These are phyloP conservation scores for Lophotriccus pileatus DNA, from an alignment of 2,797 vertebrate genomes.

Conservation along the genomic window DNA sequence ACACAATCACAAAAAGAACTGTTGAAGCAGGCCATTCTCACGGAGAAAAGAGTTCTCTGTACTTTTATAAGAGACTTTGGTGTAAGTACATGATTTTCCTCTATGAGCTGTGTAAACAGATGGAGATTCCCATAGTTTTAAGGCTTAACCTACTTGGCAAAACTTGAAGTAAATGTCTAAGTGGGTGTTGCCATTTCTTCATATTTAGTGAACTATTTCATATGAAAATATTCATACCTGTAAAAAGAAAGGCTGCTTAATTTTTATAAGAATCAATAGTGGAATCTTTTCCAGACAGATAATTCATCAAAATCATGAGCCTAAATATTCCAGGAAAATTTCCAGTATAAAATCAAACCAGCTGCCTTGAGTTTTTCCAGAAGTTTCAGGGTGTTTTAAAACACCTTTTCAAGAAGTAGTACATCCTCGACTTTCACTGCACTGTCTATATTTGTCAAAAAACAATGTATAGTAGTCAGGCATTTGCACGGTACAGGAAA, in stretches of 20 bases:
- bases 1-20: not conserved
- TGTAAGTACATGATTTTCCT: not conserved
- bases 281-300: slow-evolving; percentile 6
- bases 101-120: not conserved
- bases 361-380: not conserved
- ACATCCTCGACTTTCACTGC: not conserved
- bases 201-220: not conserved
- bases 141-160: not conserved
- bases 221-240: not conserved
- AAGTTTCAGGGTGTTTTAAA: not conserved
- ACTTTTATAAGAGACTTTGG: not conserved
- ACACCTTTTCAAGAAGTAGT: not conserved
- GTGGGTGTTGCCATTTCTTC: not conserved
- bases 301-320: not conserved
- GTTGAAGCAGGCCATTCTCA: not conserved
- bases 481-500: not conserved
- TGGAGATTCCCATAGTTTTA: not conserved
- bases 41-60: not conserved
- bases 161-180: not conserved
- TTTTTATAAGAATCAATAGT: not conserved
- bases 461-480: not conserved
- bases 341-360: slow-evolving; percentile 1
- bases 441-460: not conserved
- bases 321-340: not conserved
- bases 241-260: not conserved